Percentiles rank a stretch among this genome's conserved stretches.
These are phyloP conservation scores for Amphipoea oculea DNA, from an alignment of 2,888 invertebrate genomes.

Conservation along the genomic window DNA sequence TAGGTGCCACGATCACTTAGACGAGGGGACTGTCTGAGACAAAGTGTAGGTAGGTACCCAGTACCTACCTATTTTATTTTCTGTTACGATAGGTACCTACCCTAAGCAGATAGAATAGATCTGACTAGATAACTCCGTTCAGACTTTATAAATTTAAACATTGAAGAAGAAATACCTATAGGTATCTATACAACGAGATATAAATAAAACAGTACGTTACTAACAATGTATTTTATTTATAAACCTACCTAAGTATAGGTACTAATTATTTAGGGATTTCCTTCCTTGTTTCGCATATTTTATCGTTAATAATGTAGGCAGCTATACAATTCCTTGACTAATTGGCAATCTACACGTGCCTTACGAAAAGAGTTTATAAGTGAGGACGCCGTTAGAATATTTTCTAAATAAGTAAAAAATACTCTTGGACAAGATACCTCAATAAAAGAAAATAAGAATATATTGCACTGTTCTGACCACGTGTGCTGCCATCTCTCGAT, in stretches of 20 bases:
- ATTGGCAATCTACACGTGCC: not conserved
- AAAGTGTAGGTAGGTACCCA: not conserved
- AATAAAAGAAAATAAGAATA: too few species aligned
- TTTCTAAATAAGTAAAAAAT: not conserved
- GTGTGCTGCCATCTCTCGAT: constrained; percentile 40
- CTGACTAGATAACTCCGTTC: not conserved
- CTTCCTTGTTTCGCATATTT: constrained; percentile 35
- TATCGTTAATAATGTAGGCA: not conserved
- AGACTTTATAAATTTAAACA: not conserved
- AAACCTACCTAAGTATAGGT: not conserved
- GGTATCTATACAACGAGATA: not conserved
- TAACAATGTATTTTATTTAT: constrained; percentile 7
- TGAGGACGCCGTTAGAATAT: not conserved
- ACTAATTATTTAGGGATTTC: constrained; percentile 24
- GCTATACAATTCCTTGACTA: not conserved
- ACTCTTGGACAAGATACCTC: not conserved
- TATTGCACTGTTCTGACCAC: not conserved
- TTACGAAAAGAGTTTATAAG: not conserved
- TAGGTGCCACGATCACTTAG: constrained; percentile 24
- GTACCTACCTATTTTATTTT: not conserved
- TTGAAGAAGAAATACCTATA: not conserved
- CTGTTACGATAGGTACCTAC: not conserved
- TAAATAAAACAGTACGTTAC: not conserved
- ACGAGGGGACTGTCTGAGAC: constrained; percentile 19
- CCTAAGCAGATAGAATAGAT: not conserved